Conservation (phyloP, 2,113 vertebrate genomes). For the Cyanoderma ruficeps region DNA sequence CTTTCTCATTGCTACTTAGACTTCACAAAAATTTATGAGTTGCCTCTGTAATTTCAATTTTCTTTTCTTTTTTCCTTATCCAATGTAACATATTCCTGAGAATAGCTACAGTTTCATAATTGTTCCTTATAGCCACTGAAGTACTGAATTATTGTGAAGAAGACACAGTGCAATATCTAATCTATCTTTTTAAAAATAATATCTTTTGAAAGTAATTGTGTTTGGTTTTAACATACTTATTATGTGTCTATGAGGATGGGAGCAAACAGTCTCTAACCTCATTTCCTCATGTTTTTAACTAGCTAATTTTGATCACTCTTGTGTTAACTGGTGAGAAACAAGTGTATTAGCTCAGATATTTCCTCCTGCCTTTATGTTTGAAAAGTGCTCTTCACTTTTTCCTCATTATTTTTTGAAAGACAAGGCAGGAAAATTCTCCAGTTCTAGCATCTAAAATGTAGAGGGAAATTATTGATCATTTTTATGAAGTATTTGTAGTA, state of each 20-base stretch:
- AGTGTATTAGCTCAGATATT: not conserved
- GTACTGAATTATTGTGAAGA: not conserved
- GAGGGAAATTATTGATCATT: not conserved
- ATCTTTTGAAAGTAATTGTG: not conserved
- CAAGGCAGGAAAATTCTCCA: not conserved
- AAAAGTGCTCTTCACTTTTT: not conserved
- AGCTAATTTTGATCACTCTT: not conserved
- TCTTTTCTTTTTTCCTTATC: not conserved
- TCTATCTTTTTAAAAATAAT: not conserved
- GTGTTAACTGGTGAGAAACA: not conserved
- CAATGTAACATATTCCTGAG: not conserved
- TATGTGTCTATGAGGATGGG: not conserved
- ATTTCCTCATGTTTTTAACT: not conserved
- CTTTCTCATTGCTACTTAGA: not conserved
- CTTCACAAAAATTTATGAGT: not conserved
- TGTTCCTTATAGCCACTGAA: not conserved
- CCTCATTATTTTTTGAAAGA: not conserved
- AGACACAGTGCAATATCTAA: not conserved
- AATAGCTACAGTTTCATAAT: not conserved
- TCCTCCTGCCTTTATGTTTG: not conserved
- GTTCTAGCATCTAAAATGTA: not conserved
- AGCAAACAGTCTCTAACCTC: not conserved
- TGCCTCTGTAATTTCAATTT: not conserved
- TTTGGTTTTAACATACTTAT: not conserved
- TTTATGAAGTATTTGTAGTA: not conserved